These are phyloP conservation scores for Apistogramma diplotaenia DNA, from an alignment of 2,113 vertebrate genomes.

Conservation along the genomic window DNA sequence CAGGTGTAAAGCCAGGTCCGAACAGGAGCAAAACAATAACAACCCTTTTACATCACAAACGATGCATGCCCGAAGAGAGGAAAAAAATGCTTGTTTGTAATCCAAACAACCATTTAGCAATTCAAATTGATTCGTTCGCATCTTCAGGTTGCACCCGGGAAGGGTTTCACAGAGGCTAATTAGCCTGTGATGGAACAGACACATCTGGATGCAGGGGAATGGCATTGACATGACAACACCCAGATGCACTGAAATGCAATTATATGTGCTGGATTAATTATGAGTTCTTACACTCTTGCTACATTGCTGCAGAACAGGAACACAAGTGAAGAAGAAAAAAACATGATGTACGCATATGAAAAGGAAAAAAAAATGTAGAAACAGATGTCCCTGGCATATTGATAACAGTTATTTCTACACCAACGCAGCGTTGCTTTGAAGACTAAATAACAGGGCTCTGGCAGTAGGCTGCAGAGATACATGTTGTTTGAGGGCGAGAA, in stretches of 20 bases:
- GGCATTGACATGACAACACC: conserved; percentile 13
- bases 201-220: conserved; percentile 52
- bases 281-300: conserved; percentile 29
- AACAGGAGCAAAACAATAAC: neutral
- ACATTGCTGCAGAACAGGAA: neutral
- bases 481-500: conserved; percentile 26
- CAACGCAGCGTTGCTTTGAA: conserved; percentile 44
- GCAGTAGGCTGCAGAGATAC: conserved; percentile 21
- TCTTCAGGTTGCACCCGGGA: conserved; percentile 28
- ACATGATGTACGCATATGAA: conserved; percentile 4
- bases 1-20: neutral
- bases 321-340: neutral
- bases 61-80: neutral
- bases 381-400: conserved; percentile 57
- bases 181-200: conserved; percentile 51
- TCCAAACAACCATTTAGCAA: neutral
- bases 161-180: conserved; percentile 35
- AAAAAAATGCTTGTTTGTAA: neutral
- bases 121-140: neutral
- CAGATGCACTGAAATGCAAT: conserved; percentile 59
- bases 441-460: conserved; percentile 51
- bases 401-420: conserved; percentile 59
- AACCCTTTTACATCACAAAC: neutral
- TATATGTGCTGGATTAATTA: conserved; percentile 63
- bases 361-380: neutral